Evolutionary conservation across 2,797 vertebrate genomes (phyloP), one percentile per base, ranked within the genome.

Genomic region (Sciurus carolinensis): DNA sequence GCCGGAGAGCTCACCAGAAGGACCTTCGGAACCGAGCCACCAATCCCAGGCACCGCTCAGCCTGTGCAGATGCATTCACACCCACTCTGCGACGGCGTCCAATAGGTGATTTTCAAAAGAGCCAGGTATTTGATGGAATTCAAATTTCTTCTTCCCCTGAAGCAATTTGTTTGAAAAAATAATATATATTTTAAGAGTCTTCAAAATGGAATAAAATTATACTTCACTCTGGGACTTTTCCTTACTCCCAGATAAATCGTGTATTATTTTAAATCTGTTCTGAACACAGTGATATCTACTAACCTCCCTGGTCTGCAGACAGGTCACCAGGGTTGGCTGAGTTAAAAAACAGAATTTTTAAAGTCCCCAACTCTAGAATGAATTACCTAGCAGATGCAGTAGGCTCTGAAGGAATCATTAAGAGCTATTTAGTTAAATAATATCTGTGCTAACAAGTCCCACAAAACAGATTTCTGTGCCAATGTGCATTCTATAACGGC

Each of bases 401-500:
- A 87, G 77, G 57, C 95, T 93, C 93, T 66, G 73, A 95, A 97
- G 93, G 92, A 93, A 59, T 80, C 94, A 73, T 93, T 90, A 94
- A 90, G 96, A 94, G 94, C 94, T 93, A 36, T 93, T 97, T 94
- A 95, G 92, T 87, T 94, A 93, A 96, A 97, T 95, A 96, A 94
- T 94, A 95, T 94, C 92, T 66, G 20, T 59, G 85, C 92, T 96
- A 95, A 97, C 97, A 95, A 96, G 97, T 92, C 95, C 97, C 97
- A 91, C 94, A 79, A 91, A 95, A 82, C 96, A 95, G 96, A 94
- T 96, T 95, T 97, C 71, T 22, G 18, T 90, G 83, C 95, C 84
- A 47, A 59, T n/a, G 88, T 67, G 52, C 80, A 3, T 86, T 93
- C 90, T 85, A 42, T 77, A 66, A 11, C 59, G 86, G 91, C 77